phyloP scores from a whole-genome alignment of 2,113 vertebrate genomes.

The Herpailurus yagouaroundi region DNA sequence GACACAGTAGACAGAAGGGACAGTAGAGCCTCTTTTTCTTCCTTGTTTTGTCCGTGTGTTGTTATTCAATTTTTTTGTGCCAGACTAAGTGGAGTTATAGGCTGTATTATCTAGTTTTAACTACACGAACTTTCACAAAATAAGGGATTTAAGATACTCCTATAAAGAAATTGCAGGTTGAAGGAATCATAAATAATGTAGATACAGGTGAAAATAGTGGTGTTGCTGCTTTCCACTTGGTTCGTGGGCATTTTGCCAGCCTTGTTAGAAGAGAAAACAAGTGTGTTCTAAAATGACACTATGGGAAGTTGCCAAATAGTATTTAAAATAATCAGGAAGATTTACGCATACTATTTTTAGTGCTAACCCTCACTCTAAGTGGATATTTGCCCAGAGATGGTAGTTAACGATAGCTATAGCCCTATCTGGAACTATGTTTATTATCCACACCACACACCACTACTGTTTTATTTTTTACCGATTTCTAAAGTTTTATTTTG shows the following conservation, averaged over 20 bases:
- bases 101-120: background rate
- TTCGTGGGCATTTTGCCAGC: background rate
- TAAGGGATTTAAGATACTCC: background rate
- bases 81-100: background rate
- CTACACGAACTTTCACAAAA: background rate
- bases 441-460: background rate
- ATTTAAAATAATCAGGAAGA: background rate
- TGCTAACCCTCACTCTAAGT: background rate
- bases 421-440: background rate
- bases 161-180: background rate
- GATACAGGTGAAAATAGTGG: background rate
- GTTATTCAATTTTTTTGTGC: background rate
- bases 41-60: background rate
- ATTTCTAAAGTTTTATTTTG: constrained; percentile 8
- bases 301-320: background rate
- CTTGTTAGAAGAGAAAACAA: background rate
- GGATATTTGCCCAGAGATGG: background rate
- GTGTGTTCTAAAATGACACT: background rate
- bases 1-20: too few relatives aligned
- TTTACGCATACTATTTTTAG: background rate
- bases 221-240: background rate
- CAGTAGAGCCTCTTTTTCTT: background rate
- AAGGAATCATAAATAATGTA: constrained; percentile 12
- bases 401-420: background rate
- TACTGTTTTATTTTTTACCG: background rate